Evolutionary conservation across 2,113 vertebrate genomes (phyloP), one percentile per base, ranked within the genome.

Genomic region (Merops nubicus): DNA sequence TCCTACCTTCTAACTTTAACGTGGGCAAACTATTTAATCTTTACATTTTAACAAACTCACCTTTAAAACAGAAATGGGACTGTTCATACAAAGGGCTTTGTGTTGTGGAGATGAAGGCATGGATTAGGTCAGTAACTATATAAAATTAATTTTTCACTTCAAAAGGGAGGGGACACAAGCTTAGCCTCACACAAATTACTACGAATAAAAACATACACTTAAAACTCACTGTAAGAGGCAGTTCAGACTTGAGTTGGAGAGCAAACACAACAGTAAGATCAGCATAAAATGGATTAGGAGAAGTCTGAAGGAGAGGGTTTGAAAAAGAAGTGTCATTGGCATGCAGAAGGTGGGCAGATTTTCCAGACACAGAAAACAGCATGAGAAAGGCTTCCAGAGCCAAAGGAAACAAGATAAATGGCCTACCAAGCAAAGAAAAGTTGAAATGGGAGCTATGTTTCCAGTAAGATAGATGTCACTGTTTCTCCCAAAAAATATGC

Each of bases 311-410:
- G 53, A 95, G 29, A 91, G 62, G 62, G 72, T 79, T 91, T 93
- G 88, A 95, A 86, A 91, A 79, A 88, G 78, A 91, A 85, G 59
- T 77, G 82, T 94, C 90, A 93, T 81, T 97, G 93, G 91, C 95
- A 78, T 93, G 92, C 90, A 94, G 60, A 95, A 95, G 88, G 90
- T 86, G 68, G 90, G 85, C 85, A 96, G 93, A 91, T 92, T 96
- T 97, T 96, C 43, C 95, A 95, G 91, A 78, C 89, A 74, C 51
- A 73, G 57, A 93, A 90, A 93, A 84, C 82, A 93, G 82, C 82
- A 86, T 56, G 60, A 65, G 73, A 72, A 89, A 95, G 81, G 89
- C 75, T 91, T 75, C 56, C n/a, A 96, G 76, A 0, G 6, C 93
- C 95, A 95, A 94, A 91, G 72, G 72, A 93, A 96, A 88, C 67